These are phyloP conservation scores for Dinothrombium tinctorium DNA, from an alignment of 1,140 invertebrate species.

Conservation along the genomic window DNA sequence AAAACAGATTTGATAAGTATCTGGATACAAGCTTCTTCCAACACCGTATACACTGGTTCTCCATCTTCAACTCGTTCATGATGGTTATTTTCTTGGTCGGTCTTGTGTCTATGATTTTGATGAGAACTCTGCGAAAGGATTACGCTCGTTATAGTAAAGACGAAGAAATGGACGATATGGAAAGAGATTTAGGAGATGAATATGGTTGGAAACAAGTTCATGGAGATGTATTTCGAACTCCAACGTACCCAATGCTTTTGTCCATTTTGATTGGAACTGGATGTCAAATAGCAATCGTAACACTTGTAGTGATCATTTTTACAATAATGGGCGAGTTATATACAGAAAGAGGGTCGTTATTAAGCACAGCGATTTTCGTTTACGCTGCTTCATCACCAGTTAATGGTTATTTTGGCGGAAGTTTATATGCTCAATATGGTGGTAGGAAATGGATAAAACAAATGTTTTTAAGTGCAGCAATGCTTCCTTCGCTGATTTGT, in stretches of 20 bases:
- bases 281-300: constrained; percentile 75
- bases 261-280: constrained; percentile 84
- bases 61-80: constrained; percentile 99
- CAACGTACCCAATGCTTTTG: constrained; percentile 69
- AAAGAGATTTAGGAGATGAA: constrained; percentile 90
- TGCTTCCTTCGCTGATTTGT: constrained; percentile 73
- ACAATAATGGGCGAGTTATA: constrained; percentile 94
- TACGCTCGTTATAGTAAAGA: constrained; percentile 95
- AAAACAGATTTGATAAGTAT: constrained; percentile 96
- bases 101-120: constrained; percentile 94
- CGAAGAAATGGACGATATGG: constrained; percentile 94
- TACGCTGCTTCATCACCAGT: constrained; percentile 89
- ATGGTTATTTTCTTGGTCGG: constrained; percentile 99
- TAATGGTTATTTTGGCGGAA: constrained; percentile 93
- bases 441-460: constrained; percentile 89
- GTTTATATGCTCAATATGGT: constrained; percentile 81
- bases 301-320: constrained; percentile 76
- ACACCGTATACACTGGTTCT: constrained; percentile 99
- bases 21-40: constrained; percentile 98
- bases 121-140: constrained; percentile 92
- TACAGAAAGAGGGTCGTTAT: constrained; percentile 78
- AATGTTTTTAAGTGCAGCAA: constrained; percentile 82
- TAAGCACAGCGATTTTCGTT: constrained; percentile 92
- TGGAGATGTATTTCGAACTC: constrained; percentile 90
- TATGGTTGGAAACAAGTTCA: constrained; percentile 99